Evolutionary conservation across 2,888 invertebrate genomes (phyloP).

Genomic region (Acholoe squamosa): DNA sequence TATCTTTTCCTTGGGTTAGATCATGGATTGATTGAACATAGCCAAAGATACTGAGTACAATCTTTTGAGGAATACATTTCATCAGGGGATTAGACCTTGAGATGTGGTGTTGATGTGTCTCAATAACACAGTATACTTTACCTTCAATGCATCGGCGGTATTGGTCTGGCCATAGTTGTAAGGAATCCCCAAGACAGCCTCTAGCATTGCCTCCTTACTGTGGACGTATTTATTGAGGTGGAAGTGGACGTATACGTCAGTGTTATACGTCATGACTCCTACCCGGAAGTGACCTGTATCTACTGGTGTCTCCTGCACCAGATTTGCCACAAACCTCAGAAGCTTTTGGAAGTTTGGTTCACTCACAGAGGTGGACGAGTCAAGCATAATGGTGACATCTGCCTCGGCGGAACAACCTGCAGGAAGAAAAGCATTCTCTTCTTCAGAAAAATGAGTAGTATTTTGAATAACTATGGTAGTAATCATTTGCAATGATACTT

Average conservation of each 20-base stretch:
- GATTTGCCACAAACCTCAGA: conserved; percentile 65
- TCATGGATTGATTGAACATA: too few species aligned
- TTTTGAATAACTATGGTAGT: too few species aligned
- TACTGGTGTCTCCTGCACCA: conserved; percentile 67
- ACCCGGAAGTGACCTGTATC: conserved; percentile 67
- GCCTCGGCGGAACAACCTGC: conserved; percentile 67
- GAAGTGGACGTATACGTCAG: conserved; percentile 61
- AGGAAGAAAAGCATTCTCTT: too few species aligned
- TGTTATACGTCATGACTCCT: conserved; percentile 68
- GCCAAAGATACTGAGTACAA: too few species aligned
- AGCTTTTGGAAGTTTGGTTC: conserved; percentile 65
- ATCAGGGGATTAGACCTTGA: too few species aligned
- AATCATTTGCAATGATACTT: too few species aligned
- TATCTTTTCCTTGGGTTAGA: too few species aligned
- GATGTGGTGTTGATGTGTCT: too few species aligned
- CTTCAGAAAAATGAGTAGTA: too few species aligned
- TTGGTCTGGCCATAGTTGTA: conserved; percentile 68
- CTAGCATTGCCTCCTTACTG: conserved; percentile 60
- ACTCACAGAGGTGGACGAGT: conserved; percentile 69
- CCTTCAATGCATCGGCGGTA: conserved; percentile 65
- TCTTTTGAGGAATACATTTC: too few species aligned
- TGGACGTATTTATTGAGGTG: conserved; percentile 62
- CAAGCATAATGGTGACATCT: conserved; percentile 68
- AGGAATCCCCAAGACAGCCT: conserved; percentile 61
- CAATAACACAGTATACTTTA: too few species aligned